Evolutionary conservation across 2,113 vertebrate species (phyloP).

Genomic region (Mugil cephalus): DNA sequence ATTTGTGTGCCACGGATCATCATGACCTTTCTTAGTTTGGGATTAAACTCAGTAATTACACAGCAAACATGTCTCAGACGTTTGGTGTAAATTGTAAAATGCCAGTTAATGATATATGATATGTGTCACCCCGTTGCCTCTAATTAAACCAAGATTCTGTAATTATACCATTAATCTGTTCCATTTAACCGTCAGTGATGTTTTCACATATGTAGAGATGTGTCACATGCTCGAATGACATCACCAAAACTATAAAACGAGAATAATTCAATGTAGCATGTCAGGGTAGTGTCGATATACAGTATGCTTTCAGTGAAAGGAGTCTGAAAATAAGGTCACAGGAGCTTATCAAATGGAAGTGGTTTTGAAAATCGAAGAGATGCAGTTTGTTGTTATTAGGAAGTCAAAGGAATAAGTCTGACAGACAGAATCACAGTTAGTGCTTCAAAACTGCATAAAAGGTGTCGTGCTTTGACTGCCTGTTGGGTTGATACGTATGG

Average conservation of each 20-base stretch:
- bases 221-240: not conserved
- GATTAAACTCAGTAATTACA: not conserved
- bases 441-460: not conserved
- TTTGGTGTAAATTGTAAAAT: not conserved
- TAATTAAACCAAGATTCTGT: constrained; percentile 1
- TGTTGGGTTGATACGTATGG: not conserved
- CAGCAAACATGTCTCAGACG: not conserved
- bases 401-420: too few relatives aligned
- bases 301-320: not conserved
- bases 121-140: too few relatives aligned
- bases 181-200: not conserved
- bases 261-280: too few relatives aligned
- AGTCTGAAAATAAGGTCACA: not conserved
- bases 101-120: too few relatives aligned
- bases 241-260: too few relatives aligned
- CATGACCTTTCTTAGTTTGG: too few relatives aligned
- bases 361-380: not conserved
- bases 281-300: too few relatives aligned
- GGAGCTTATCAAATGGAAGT: not conserved
- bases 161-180: not conserved
- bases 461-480: not conserved
- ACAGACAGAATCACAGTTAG: not conserved
- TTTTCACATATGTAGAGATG: not conserved
- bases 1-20: too few relatives aligned
- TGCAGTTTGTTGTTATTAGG: not conserved